These are phyloP conservation scores for Euschistus heros DNA, from an alignment of 1,140 invertebrate genomes.

Conservation along the genomic window DNA sequence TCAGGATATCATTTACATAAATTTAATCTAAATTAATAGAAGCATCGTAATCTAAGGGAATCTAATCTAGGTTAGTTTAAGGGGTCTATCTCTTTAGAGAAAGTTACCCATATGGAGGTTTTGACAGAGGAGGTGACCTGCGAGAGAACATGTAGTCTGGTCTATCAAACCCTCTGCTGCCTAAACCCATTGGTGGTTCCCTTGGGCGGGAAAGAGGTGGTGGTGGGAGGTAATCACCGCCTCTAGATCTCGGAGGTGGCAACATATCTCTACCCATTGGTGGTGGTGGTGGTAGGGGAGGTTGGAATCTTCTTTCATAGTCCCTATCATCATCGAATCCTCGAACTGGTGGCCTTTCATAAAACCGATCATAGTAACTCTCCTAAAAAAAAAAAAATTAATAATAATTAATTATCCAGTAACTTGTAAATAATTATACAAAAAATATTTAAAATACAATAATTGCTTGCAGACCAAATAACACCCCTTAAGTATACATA, in stretches of 20 bases:
- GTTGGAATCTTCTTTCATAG: slow-evolving; percentile 59
- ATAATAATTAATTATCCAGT: too few relatives aligned
- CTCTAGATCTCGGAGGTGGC: slow-evolving; percentile 44
- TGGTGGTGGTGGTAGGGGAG: slow-evolving; percentile 33
- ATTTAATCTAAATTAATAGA: too few relatives aligned
- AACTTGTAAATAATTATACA: too few relatives aligned
- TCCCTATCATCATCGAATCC: slow-evolving; percentile 64
- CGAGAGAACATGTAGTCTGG: slow-evolving; percentile 71
- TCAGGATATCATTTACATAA: too few relatives aligned
- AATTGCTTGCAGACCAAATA: too few relatives aligned
- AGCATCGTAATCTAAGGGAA: too few relatives aligned
- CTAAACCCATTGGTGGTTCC: slow-evolving; percentile 35
- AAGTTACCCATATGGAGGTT: slow-evolving; percentile 23
- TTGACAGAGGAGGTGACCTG: slow-evolving; percentile 53
- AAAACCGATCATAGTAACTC: slow-evolving; percentile 67
- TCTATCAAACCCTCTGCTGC: slow-evolving; percentile 39
- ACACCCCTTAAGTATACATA: neutral
- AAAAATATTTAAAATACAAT: too few relatives aligned
- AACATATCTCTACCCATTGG: slow-evolving; percentile 49
- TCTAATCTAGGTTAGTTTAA: neutral
- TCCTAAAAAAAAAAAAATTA: slow-evolving; percentile 44
- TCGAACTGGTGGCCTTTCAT: slow-evolving; percentile 48
- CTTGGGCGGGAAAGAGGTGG: slow-evolving; percentile 22
- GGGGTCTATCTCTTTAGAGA: neutral
- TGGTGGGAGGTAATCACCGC: slow-evolving; percentile 40